Evolutionary conservation across 2,113 vertebrate species (phyloP).

Genomic region (Cyprinodon brontotheroides): DNA sequence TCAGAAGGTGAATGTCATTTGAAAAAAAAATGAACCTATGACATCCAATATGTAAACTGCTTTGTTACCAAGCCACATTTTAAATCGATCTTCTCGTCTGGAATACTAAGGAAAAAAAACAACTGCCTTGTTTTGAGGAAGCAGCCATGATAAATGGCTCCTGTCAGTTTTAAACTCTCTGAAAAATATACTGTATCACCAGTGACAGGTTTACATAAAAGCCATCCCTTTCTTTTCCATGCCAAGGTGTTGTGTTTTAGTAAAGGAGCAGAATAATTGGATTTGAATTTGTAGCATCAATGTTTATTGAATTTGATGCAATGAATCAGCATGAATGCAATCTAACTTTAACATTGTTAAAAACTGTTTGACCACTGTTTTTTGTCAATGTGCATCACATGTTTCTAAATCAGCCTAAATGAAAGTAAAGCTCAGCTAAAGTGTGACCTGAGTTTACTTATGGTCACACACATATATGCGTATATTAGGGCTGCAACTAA

Average conservation of each 20-base stretch:
- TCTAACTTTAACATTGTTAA: not conserved
- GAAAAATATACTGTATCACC: constrained; percentile 1
- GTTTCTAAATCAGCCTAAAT: not conserved
- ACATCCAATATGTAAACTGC: not conserved
- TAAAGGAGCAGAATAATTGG: not conserved
- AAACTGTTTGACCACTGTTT: not conserved
- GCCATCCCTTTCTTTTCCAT: not conserved
- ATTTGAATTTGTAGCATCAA: not conserved
- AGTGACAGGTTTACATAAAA: not conserved
- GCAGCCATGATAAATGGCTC: not conserved
- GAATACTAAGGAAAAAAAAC: too few species aligned
- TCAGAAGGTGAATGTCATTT: not conserved
- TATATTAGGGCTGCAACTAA: too few species aligned
- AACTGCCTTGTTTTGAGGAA: not conserved
- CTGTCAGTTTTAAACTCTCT: not conserved
- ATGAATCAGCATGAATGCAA: not conserved
- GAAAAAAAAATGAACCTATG: not conserved
- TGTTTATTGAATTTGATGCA: not conserved
- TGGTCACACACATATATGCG: not conserved
- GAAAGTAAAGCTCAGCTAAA: not conserved
- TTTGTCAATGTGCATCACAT: not conserved
- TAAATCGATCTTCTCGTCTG: not conserved
- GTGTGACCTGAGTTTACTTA: not conserved
- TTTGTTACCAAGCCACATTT: not conserved
- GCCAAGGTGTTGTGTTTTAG: not conserved